Evolutionary conservation across 2,113 vertebrate species (phyloP).

Genomic region (Siphamia tubifer): DNA sequence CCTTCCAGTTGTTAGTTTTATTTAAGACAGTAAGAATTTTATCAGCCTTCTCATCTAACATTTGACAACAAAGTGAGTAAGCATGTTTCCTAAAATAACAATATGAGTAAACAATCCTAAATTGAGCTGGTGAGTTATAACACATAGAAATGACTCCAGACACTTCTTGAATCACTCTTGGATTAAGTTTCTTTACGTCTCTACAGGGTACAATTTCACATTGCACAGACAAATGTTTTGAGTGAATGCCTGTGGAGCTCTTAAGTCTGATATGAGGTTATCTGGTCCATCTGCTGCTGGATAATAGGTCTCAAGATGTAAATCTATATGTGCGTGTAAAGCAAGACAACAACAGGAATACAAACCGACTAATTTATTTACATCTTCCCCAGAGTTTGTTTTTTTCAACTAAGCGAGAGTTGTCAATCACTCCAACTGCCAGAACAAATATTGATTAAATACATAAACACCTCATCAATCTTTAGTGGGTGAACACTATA

Average conservation of each 20-base stretch:
- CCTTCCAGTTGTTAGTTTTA: too few relatives aligned
- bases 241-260: slow-evolving; percentile 15
- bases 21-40: too few relatives aligned
- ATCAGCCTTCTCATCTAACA: too few relatives aligned
- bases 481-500: too few relatives aligned
- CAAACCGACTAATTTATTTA: not conserved
- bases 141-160: not conserved
- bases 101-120: not conserved
- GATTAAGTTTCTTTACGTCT: not conserved
- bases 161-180: not conserved
- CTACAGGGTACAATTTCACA: not conserved
- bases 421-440: too few relatives aligned
- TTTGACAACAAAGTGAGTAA: too few relatives aligned
- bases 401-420: too few relatives aligned
- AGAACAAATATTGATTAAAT: too few relatives aligned
- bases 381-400: not conserved
- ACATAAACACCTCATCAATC: too few relatives aligned
- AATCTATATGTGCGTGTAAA: slow-evolving; percentile 22
- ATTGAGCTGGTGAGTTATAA: not conserved
- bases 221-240: too few relatives aligned
- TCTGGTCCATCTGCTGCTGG: slow-evolving; percentile 21
- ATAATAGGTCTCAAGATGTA: slow-evolving; percentile 10
- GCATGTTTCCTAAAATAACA: too few relatives aligned
- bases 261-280: slow-evolving; percentile 32
- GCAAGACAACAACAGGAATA: slow-evolving; percentile 14